These are phyloP conservation scores for Octomys mimax DNA, from an alignment of 2,797 vertebrate species.

Conservation along the genomic window DNA sequence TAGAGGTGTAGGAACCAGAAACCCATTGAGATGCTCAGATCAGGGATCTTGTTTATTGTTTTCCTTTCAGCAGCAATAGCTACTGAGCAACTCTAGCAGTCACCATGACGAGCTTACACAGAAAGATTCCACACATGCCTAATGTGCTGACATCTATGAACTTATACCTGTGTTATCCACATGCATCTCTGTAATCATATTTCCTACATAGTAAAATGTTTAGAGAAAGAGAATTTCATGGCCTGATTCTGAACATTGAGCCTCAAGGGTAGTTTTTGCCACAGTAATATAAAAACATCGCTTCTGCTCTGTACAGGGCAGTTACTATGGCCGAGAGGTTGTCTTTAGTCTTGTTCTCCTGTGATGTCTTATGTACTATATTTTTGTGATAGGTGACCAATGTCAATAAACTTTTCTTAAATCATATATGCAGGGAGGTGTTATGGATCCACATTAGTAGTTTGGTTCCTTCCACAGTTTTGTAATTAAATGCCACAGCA, in stretches of 20 bases:
- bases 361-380: neutral
- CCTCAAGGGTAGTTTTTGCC: neutral
- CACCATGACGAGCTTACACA: neutral
- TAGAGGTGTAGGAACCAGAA: neutral
- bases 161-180: neutral
- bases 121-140: neutral
- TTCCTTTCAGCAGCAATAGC: neutral
- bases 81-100: neutral
- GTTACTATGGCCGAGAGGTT: neutral
- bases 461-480: neutral
- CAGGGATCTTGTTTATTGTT: neutral
- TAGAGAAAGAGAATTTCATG: neutral
- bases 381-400: neutral
- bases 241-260: neutral
- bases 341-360: neutral
- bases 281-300: neutral
- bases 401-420: neutral
- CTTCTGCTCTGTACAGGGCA: neutral
- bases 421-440: neutral
- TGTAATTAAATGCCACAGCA: neutral
- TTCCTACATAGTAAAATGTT: neutral
- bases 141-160: neutral
- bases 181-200: neutral
- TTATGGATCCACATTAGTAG: neutral
- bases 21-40: neutral